Conservation (phyloP, 2,797 vertebrate genomes). For the Paguma larvata region DNA sequence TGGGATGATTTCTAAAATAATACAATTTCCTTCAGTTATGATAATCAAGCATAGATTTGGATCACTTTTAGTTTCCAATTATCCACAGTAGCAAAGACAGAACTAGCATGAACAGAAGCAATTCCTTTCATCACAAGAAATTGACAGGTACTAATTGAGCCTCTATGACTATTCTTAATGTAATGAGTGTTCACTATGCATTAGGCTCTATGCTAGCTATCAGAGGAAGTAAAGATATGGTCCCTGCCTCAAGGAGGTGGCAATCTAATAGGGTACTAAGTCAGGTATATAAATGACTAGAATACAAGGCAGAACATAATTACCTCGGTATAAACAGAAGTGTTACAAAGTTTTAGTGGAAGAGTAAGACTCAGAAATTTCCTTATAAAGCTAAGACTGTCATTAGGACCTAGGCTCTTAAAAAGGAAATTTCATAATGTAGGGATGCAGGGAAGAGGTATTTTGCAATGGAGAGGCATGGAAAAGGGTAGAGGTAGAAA, state of each 20-base stretch:
- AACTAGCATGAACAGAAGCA: slow-evolving; percentile 31
- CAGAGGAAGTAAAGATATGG: neutral
- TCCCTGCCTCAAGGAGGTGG: neutral
- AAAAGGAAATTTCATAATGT: neutral
- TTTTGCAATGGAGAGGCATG: neutral
- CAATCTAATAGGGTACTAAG: neutral
- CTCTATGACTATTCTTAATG: neutral
- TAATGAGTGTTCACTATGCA: neutral
- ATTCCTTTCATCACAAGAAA: slow-evolving; percentile 40
- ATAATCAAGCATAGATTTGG: neutral
- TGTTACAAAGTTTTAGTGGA: slow-evolving; percentile 12
- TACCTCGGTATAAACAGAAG: neutral
- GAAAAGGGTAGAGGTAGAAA: neutral
- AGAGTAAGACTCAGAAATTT: slow-evolving; percentile 12
- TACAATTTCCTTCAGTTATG: neutral
- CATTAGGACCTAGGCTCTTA: neutral
- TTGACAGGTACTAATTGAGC: neutral
- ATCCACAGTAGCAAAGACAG: slow-evolving; percentile 4
- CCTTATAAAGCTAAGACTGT: neutral
- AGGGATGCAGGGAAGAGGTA: neutral
- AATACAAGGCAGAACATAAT: slow-evolving; percentile 10
- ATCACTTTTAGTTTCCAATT: slow-evolving; percentile 37
- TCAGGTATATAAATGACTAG: slow-evolving; percentile 1
- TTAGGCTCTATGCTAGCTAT: neutral
- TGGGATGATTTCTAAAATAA: neutral